These are phyloP conservation scores for Mimumesa dahlbomi DNA, from an alignment of 2,888 invertebrate species.

Conservation along the genomic window DNA sequence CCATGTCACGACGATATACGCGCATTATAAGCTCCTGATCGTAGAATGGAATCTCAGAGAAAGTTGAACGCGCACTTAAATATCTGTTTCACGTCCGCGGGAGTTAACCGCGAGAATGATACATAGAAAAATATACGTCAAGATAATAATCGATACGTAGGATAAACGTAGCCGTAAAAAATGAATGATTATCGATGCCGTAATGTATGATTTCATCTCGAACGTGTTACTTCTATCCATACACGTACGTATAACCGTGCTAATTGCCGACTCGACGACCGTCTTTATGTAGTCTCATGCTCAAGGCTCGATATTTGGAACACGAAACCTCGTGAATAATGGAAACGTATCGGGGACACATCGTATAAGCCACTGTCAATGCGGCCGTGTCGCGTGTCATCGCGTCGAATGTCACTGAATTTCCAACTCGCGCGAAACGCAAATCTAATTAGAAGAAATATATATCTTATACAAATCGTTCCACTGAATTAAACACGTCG, in stretches of 20 bases:
- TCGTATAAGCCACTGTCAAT: constrained; percentile 36
- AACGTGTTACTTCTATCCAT: background rate
- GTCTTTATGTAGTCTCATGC: constrained; percentile 20
- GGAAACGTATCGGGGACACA: constrained; percentile 59
- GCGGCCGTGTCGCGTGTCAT: constrained; percentile 36
- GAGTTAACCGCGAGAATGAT: background rate
- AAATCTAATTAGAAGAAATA: constrained; percentile 42
- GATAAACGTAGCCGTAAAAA: background rate
- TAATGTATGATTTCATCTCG: background rate
- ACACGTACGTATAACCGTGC: background rate
- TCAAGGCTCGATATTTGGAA: constrained; percentile 45
- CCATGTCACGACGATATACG: background rate
- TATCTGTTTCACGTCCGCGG: background rate
- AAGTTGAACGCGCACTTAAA: background rate
- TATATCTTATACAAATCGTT: no score
- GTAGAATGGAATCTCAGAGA: background rate
- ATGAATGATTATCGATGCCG: background rate
- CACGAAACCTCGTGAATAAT: constrained; percentile 51
- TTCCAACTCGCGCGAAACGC: constrained; percentile 10
- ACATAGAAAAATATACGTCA: background rate
- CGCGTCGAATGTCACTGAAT: constrained; percentile 40
- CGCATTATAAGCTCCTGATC: background rate
- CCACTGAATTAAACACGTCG: no score
- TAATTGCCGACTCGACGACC: background rate
- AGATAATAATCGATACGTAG: background rate